Evolutionary conservation across 2,797 vertebrate species (phyloP).

Genomic region (Phalanger gymnotis): DNA sequence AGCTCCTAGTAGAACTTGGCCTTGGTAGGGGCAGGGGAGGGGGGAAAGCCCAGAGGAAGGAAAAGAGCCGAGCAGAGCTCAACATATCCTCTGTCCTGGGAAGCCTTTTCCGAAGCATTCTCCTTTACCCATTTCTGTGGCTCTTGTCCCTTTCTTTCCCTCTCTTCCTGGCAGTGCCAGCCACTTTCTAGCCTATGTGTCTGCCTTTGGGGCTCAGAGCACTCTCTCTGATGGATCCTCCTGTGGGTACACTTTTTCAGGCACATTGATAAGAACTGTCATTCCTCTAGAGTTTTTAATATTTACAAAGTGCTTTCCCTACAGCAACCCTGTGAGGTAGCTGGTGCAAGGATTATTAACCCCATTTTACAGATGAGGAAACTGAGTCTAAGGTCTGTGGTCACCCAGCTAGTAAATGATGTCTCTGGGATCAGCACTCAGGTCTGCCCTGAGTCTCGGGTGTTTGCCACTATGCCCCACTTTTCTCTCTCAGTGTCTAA

Average conservation of each 20-base stretch:
- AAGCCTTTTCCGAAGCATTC: not conserved
- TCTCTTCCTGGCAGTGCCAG: not conserved
- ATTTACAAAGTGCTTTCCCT: not conserved
- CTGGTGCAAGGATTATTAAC: not conserved
- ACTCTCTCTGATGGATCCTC: not conserved
- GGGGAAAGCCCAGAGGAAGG: not conserved
- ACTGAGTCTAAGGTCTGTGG: not conserved
- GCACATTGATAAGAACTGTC: not conserved
- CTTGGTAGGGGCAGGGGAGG: constrained; percentile 13
- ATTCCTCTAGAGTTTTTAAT: not conserved
- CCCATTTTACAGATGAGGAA: not conserved
- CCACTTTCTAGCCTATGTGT: not conserved
- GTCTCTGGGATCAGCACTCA: not conserved
- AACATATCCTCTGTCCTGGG: constrained; percentile 2
- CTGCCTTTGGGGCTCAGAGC: not conserved
- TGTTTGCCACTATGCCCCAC: not conserved
- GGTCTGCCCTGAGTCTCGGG: not conserved
- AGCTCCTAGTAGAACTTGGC: not conserved
- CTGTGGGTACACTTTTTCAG: not conserved
- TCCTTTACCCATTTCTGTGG: not conserved
- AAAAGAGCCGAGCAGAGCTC: not conserved
- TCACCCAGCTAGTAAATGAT: not conserved
- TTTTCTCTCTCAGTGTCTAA: not conserved
- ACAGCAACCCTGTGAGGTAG: not conserved
- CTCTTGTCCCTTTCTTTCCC: not conserved